Conservation (phyloP, 2,797 vertebrate species). For the Hydrophis major region DNA sequence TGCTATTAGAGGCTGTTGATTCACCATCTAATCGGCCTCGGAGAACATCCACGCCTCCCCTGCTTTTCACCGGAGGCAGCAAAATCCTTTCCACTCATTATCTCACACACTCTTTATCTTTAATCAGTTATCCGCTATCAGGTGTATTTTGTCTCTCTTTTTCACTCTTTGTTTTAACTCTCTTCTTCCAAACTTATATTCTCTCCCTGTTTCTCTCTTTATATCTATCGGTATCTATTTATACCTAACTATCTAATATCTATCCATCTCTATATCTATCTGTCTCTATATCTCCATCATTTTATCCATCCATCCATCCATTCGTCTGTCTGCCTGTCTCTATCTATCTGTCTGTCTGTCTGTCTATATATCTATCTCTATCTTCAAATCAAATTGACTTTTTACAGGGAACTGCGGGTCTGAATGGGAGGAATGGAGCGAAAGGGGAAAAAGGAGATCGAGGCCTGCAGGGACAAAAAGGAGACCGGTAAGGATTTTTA, state of each 20-base stretch:
- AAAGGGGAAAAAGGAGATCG: slow-evolving; percentile 83
- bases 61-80: not conserved
- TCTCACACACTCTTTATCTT: not conserved
- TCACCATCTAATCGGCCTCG: slow-evolving; percentile 1
- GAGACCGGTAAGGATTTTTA: slow-evolving; percentile 70
- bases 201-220: not conserved
- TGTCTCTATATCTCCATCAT: too few species aligned
- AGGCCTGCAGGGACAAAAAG: slow-evolving; percentile 79
- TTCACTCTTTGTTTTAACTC: too few species aligned
- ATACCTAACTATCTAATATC: too few species aligned
- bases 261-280: too few species aligned
- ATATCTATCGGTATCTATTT: too few species aligned
- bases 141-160: too few species aligned
- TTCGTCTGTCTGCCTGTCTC: too few species aligned
- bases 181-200: not conserved
- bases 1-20: slow-evolving; percentile 25
- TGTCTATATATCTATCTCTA: too few species aligned
- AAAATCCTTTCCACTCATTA: slow-evolving; percentile 7
- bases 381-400: not conserved
- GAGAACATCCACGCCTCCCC: not conserved
- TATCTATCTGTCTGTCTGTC: too few species aligned
- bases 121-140: too few species aligned
- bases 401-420: slow-evolving; percentile 79
- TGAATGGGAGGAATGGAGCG: slow-evolving; percentile 76
- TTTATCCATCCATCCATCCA: too few species aligned